Evolutionary conservation across 1,140 invertebrate genomes (phyloP).

Genomic region (Drosophila ambigua): DNA sequence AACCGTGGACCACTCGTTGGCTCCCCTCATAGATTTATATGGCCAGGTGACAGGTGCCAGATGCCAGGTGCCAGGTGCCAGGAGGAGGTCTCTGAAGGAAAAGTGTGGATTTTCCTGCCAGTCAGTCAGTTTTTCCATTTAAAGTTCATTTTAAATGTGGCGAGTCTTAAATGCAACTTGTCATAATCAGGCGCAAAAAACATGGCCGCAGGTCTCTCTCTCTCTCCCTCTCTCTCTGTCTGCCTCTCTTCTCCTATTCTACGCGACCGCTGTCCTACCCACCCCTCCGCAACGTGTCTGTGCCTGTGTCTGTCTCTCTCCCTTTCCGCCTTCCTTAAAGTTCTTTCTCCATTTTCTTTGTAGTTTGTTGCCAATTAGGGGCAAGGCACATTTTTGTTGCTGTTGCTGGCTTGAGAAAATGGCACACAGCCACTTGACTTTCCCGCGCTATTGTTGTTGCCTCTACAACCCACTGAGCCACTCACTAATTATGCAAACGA

Average conservation of each 20-base stretch:
- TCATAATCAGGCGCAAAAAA: constrained; percentile 31
- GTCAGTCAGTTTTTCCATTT: constrained; percentile 48
- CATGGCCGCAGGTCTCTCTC: constrained; percentile 27
- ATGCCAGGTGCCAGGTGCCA: no score
- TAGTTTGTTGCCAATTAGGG: constrained; percentile 62
- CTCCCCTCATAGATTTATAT: constrained; percentile 32
- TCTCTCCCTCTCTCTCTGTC: constrained; percentile 5
- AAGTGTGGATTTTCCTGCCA: not conserved
- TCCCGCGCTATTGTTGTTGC: constrained; percentile 40
- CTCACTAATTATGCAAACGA: constrained; percentile 76
- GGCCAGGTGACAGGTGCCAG: not conserved
- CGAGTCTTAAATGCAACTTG: constrained; percentile 52
- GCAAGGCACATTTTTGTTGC: constrained; percentile 48
- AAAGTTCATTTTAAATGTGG: constrained; percentile 55
- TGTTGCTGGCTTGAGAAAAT: constrained; percentile 67
- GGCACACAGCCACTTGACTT: constrained; percentile 79
- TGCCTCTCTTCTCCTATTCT: not conserved
- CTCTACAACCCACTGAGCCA: constrained; percentile 65
- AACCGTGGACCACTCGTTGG: constrained; percentile 31
- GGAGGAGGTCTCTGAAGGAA: no score
- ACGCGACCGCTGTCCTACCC: not conserved
- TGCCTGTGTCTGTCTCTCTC: not conserved
- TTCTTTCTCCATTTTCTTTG: constrained; percentile 46
- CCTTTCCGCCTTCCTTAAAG: constrained; percentile 32
- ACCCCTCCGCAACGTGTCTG: not conserved